phyloP scores from a whole-genome alignment of 2,797 vertebrate genomes.

The Streptopelia turtur region DNA sequence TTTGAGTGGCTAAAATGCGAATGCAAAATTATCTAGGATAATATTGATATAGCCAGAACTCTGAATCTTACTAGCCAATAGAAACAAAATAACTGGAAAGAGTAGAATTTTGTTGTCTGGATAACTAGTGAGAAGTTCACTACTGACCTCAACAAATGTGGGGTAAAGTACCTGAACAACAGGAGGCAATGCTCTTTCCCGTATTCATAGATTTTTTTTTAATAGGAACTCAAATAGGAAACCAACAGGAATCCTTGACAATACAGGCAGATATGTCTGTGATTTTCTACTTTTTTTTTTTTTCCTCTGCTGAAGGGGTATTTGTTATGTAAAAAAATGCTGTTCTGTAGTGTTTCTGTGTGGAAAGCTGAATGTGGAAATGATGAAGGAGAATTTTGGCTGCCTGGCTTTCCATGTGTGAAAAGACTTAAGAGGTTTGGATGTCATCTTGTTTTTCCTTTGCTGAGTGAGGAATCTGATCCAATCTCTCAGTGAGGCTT shows the following conservation, averaged over 20 bases:
- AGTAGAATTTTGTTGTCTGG: neutral
- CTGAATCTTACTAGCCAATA: neutral
- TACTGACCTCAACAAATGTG: neutral
- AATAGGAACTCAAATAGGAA: neutral
- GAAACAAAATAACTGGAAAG: neutral
- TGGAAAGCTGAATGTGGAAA: slow-evolving; percentile 33
- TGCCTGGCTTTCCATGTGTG: slow-evolving; percentile 23
- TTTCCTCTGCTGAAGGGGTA: neutral
- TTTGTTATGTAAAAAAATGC: neutral
- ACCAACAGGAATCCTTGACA: neutral
- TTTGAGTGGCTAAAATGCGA: neutral
- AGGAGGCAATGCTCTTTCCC: neutral
- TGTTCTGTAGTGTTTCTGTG: neutral
- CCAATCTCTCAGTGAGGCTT: neutral
- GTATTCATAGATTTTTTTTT: neutral
- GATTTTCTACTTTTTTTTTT: neutral
- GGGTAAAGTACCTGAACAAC: neutral
- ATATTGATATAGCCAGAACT: neutral
- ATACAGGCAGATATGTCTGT: neutral
- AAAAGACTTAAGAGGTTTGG: slow-evolving; percentile 50
- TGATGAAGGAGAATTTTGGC: slow-evolving; percentile 39
- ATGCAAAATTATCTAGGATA: neutral
- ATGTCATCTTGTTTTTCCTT: slow-evolving; percentile 28
- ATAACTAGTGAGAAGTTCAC: neutral
- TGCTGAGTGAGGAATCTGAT: neutral